These are phyloP conservation scores for Drosophila ustulata DNA, from an alignment of 2,888 invertebrate species.

Conservation along the genomic window DNA sequence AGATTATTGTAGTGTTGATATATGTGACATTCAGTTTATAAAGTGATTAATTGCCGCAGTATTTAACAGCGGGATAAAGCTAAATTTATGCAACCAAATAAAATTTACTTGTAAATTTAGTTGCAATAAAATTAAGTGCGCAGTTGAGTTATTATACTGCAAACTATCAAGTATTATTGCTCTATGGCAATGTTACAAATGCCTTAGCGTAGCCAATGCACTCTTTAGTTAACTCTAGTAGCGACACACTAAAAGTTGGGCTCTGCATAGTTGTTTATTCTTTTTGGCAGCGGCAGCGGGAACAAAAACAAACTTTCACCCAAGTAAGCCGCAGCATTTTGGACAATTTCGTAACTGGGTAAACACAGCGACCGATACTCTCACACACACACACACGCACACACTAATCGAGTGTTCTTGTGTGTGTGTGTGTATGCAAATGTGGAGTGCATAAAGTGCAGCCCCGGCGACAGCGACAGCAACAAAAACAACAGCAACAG, in stretches of 20 bases:
- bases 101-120: not conserved
- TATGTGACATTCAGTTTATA: no score
- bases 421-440: slow-evolving; percentile 64
- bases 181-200: slow-evolving; percentile 1
- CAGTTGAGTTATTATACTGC: no score
- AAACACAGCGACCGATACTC: slow-evolving; percentile 53
- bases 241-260: slow-evolving; percentile 21
- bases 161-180: no score
- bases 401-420: slow-evolving; percentile 9
- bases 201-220: slow-evolving; percentile 1
- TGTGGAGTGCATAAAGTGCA: slow-evolving; percentile 78
- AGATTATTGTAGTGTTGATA: no score
- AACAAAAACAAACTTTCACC: slow-evolving; percentile 71
- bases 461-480: slow-evolving; percentile 40
- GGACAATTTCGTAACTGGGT: slow-evolving; percentile 81
- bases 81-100: not conserved
- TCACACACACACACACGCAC: slow-evolving; percentile 13
- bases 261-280: slow-evolving; percentile 42
- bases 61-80: no score
- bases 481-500: slow-evolving; percentile 14
- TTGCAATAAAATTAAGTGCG: no score
- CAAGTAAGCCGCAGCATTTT: slow-evolving; percentile 78
- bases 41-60: no score
- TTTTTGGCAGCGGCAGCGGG: slow-evolving; percentile 39
- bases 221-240: not conserved